These are phyloP conservation scores for Bombyx mandarina DNA, from an alignment of 1,140 invertebrate species.

Conservation along the genomic window DNA sequence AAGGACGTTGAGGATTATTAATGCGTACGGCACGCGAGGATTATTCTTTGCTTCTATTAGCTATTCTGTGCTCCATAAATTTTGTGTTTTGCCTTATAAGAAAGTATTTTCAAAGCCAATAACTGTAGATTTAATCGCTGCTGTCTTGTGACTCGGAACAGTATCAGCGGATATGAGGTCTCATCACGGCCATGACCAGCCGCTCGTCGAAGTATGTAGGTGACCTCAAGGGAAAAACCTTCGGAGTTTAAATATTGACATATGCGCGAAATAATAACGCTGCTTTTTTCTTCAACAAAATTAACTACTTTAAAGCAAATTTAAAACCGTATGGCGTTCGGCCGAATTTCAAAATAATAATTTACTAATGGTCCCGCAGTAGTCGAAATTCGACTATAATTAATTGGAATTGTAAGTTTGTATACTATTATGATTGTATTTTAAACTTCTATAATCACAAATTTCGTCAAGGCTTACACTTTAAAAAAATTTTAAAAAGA, in stretches of 20 bases:
- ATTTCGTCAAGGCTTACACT: too few species aligned
- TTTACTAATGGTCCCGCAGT: too few species aligned
- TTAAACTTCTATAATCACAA: too few species aligned
- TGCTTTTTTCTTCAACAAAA: background rate
- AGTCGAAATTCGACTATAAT: too few species aligned
- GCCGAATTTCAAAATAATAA: too few species aligned
- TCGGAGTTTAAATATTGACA: constrained; percentile 52
- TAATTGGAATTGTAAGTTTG: too few species aligned
- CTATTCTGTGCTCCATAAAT: background rate
- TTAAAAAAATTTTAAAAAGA: too few species aligned
- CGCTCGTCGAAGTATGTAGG: constrained; percentile 48
- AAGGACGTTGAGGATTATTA: too few species aligned
- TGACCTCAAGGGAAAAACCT: constrained; percentile 50
- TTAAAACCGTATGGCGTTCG: too few species aligned
- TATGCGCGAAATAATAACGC: constrained; percentile 19
- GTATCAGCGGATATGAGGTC: constrained; percentile 37
- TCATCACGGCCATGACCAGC: constrained; percentile 49
- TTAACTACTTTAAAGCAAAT: too few species aligned
- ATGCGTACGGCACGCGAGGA: background rate
- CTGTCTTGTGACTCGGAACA: constrained; percentile 13
- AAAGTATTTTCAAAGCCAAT: background rate
- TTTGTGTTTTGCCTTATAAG: background rate
- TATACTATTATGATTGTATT: too few species aligned
- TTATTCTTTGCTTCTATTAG: background rate
- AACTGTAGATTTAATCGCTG: constrained; percentile 13